Evolutionary conservation across 2,797 vertebrate species (phyloP), one percentile per base, ranked within the genome.

Genomic region (Austrolebias charrua): DNA sequence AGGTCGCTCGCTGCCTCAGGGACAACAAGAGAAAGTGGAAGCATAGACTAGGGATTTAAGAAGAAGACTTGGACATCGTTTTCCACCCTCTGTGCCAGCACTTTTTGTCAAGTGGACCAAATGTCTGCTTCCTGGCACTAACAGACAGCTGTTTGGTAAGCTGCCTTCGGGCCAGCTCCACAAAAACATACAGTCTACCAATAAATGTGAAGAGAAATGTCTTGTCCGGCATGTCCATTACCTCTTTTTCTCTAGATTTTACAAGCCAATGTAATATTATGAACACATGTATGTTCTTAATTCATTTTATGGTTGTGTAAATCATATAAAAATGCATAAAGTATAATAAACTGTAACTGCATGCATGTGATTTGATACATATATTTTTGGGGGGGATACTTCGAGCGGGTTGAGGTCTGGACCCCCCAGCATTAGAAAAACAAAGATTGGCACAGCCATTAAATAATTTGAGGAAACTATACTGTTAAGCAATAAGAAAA

Each of bases 131-230:
- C 67, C 79, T 90, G 86, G 86, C 84, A 76, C 78, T 86, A 80
- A 81, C 84, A 84, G 78, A 83, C 87, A 91, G 84, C 86, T 89
- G 88, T 86, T 87, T 88, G 71, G 74, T 89, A 81, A 82, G 83
- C 79, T 86, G 83, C 86, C 86, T 88, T 71, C 77, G 84, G 87
- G 85, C 75, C 69, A 82, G 69, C 58, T 75, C 51, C 66, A 78
- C 73, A 76, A 71, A 80, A 46, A 72, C 58, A 69, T 55, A 76
- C 53, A 48, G 45, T 59, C 24, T 38, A 72, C 58, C 57, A 42
- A 71, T 35, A 46, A 43, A 61, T 33, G 35, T 69, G 53, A 69
- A 62, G 63, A 75, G 54, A 64, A 68, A 59, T 54, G 70, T 84
- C 71, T 79, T 82, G 75, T 80, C 75, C 48, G 78, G 71, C 63